Evolutionary conservation across 2,888 invertebrate genomes (phyloP).

Genomic region (Sinelater perroti): DNA sequence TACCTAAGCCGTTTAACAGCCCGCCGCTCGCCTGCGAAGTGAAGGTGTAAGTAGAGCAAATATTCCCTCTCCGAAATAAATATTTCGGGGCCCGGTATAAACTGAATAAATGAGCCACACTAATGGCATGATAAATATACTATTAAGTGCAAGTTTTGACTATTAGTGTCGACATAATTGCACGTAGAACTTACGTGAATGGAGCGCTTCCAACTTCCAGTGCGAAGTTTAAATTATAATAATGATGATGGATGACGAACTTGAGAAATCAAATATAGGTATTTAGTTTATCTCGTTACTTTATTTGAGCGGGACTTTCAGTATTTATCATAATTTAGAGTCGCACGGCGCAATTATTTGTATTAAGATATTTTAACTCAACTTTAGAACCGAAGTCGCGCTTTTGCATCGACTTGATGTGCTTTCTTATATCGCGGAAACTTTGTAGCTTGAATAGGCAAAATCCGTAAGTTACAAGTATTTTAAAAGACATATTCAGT

Average conservation of each 20-base stretch:
- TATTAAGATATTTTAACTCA: background rate
- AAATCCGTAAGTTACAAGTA: no score
- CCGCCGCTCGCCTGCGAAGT: conserved; percentile 16
- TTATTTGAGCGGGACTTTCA: conserved; percentile 17
- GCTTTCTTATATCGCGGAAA: no score
- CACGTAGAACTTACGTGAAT: conserved; percentile 49
- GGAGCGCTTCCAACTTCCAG: conserved; percentile 48
- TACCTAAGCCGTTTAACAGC: conserved; percentile 11
- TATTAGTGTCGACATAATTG: conserved; percentile 55
- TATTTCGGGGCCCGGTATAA: conserved; percentile 30
- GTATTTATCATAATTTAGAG: conserved; percentile 31
- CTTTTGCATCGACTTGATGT: background rate
- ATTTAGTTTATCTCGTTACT: conserved; percentile 26
- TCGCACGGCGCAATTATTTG: conserved; percentile 10
- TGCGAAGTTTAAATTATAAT: conserved; percentile 50
- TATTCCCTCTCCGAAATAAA: conserved; percentile 31
- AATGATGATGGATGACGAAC: conserved; percentile 55
- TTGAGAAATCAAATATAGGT: conserved; percentile 39
- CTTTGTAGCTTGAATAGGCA: no score
- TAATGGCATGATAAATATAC: conserved; percentile 53
- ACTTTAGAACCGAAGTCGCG: background rate
- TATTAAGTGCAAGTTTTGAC: conserved; percentile 52
- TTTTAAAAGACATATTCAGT: no score
- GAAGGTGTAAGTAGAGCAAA: conserved; percentile 29
- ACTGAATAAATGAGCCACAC: conserved; percentile 35